phyloP scores from a whole-genome alignment of 2,113 vertebrate species.

The Trogon melanurus region DNA sequence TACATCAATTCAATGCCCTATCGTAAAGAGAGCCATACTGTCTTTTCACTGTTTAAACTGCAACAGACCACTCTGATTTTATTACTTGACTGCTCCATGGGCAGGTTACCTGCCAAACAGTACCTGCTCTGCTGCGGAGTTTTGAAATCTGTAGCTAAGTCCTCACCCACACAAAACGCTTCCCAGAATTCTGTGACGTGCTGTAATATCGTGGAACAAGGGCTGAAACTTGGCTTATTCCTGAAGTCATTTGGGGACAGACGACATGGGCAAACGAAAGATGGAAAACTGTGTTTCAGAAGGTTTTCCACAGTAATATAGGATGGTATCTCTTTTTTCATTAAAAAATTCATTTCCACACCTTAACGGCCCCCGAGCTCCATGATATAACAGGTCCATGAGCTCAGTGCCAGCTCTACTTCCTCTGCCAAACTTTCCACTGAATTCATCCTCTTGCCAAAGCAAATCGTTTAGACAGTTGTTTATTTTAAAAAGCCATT shows the following conservation, averaged over 20 bases:
- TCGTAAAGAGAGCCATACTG: background rate
- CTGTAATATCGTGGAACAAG: background rate
- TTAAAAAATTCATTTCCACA: slow-evolving; percentile 53
- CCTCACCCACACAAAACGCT: fast-evolving
- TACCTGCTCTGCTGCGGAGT: background rate
- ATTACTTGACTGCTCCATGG: background rate
- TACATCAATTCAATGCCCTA: background rate
- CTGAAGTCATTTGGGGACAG: slow-evolving; percentile 58
- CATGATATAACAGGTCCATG: slow-evolving; percentile 50
- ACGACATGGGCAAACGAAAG: slow-evolving; percentile 30
- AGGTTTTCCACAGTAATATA: slow-evolving; percentile 38
- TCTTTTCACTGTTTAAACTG: background rate
- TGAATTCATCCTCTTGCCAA: slow-evolving; percentile 64
- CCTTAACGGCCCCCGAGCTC: slow-evolving; percentile 31
- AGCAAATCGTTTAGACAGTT: slow-evolving; percentile 72
- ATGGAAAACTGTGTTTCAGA: slow-evolving; percentile 38
- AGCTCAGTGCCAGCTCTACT: slow-evolving; percentile 51
- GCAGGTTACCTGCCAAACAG: background rate
- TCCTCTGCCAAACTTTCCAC: slow-evolving; percentile 67
- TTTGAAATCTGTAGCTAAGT: background rate
- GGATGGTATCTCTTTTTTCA: slow-evolving; percentile 29
- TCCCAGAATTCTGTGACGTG: background rate
- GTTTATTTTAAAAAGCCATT: slow-evolving; percentile 70
- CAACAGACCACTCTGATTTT: background rate
- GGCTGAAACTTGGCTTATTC: background rate